phyloP scores from a whole-genome alignment of 2,113 vertebrate species.

The Acrocephalus arundinaceus region DNA sequence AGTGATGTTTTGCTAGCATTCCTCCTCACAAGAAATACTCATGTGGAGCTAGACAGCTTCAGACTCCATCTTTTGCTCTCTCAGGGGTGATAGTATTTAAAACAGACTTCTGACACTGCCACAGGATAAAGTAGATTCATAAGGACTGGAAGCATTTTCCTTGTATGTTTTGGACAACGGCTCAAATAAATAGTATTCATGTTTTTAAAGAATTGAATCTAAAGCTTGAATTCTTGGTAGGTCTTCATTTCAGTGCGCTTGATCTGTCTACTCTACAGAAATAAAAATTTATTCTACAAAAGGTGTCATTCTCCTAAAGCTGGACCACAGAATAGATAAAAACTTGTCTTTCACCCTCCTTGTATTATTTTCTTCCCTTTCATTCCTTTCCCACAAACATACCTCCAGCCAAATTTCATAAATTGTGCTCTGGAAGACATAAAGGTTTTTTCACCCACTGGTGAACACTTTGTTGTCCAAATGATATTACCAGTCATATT shows the following conservation, averaged over 20 bases:
- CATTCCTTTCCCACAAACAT: neutral
- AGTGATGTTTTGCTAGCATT: accelerated
- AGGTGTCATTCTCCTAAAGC: neutral
- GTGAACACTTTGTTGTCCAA: neutral
- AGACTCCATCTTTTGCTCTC: neutral
- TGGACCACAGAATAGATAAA: neutral
- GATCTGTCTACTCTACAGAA: neutral
- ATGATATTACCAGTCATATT: neutral
- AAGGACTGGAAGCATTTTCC: neutral
- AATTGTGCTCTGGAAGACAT: neutral
- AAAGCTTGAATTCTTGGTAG: neutral
- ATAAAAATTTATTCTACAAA: neutral
- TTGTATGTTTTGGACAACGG: neutral
- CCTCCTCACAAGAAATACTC: neutral
- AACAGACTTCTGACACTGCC: neutral
- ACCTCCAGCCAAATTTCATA: neutral
- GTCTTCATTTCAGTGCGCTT: neutral
- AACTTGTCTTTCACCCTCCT: neutral
- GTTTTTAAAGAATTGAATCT: neutral
- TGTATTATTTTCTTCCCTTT: neutral
- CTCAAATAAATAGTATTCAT: neutral
- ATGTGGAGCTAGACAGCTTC: neutral
- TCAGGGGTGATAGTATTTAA: neutral
- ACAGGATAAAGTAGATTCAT: neutral
- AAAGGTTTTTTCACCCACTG: neutral